Evolutionary conservation across 2,888 invertebrate species (phyloP).

Genomic region (Tenthredo amoena): DNA sequence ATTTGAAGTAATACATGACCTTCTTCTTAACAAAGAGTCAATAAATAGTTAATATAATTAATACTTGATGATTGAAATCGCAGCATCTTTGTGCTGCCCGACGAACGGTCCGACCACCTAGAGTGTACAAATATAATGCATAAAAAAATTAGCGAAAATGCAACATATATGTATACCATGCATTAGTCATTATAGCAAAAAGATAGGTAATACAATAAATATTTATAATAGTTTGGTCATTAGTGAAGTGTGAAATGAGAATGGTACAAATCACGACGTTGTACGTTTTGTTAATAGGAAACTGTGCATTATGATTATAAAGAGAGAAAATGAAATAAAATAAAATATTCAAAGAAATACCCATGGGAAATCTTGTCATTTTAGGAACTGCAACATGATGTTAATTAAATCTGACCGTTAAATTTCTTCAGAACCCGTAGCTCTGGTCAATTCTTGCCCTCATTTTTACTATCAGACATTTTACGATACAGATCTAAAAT

Average conservation of each 20-base stretch:
- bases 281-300: constrained; percentile 18
- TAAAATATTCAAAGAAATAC: constrained; percentile 6
- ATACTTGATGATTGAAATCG: constrained; percentile 9
- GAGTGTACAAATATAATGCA: constrained; percentile 3
- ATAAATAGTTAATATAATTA: not conserved
- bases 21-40: constrained; percentile 44
- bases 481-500: not conserved
- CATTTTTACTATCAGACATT: not conserved
- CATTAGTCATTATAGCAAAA: not conserved
- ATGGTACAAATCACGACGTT: constrained; percentile 8
- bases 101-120: not conserved
- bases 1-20: not conserved
- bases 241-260: constrained; percentile 22
- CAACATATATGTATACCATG: not conserved
- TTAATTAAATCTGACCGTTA: constrained; percentile 24
- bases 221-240: constrained; percentile 30
- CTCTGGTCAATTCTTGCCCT: not conserved
- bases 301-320: constrained; percentile 27
- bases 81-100: constrained; percentile 28
- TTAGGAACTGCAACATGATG: constrained; percentile 40
- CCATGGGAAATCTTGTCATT: not conserved
- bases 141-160: not conserved
- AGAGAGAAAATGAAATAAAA: not conserved
- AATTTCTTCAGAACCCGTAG: not conserved
- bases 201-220: not conserved